phyloP scores from a whole-genome alignment of 2,888 invertebrate genomes.

The Lepas anatifera region DNA sequence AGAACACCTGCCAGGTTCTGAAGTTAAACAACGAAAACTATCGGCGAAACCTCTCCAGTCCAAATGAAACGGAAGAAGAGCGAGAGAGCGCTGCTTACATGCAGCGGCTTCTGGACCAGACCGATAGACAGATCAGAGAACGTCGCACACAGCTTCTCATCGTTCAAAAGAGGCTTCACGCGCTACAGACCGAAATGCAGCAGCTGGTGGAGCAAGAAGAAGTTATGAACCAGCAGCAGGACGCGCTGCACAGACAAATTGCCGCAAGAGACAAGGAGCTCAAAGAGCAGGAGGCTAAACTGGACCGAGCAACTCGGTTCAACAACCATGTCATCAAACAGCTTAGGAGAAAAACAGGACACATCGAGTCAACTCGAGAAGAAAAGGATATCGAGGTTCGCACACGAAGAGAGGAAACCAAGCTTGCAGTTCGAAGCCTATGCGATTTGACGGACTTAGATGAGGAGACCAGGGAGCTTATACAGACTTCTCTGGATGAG shows the following conservation, averaged over 20 bases:
- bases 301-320: background rate
- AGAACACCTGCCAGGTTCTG: background rate
- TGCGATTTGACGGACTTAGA: background rate
- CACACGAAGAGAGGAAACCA: background rate
- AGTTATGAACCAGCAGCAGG: background rate
- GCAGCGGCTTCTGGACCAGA: background rate
- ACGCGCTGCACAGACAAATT: background rate
- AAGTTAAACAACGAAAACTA: background rate
- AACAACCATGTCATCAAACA: constrained; percentile 2
- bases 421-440: background rate
- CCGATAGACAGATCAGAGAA: background rate
- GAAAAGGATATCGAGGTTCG: constrained; percentile 1
- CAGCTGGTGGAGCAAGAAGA: background rate
- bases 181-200: background rate
- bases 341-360: background rate
- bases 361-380: background rate
- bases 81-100: background rate
- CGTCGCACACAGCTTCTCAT: background rate
- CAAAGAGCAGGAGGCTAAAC: background rate
- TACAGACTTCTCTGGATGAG: background rate
- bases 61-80: background rate
- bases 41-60: background rate
- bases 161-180: background rate
- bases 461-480: background rate
- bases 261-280: background rate